Evolutionary conservation across 2,113 vertebrate species (phyloP), one percentile per base, ranked within the genome.

Genomic region (Myodes glareolus): DNA sequence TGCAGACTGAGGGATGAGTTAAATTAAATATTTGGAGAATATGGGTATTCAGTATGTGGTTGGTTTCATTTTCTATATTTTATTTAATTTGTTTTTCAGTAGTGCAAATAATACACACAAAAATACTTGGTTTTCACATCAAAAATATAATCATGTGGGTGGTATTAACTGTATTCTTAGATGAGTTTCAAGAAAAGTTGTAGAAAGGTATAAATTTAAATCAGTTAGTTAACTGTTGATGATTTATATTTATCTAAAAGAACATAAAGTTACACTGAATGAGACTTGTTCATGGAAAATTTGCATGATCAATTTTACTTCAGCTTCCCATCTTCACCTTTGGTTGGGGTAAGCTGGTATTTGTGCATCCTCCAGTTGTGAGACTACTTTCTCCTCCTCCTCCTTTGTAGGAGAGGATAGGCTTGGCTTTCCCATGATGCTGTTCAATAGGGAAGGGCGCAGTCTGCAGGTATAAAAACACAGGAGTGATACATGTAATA

Each of bases 1-100:
- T 21, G 70, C 91, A 11, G 75, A 91, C 68, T 25, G 25, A 85
- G 76, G 90, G 68, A n/a, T 16, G 68, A 63, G 65, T 94, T 72
- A 76, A 68, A 90, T 91, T 55, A 80, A 92, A 58, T 92, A 94
- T 89, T 94, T 92, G 23, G 58, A 77, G 52, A 88, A 86, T 81
- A 27, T 55, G 72, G 33, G 65, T 52, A 91, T 85, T 92, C 58
- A 61, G 16, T 91, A 7, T 29, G 8, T 72, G 36, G 16, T 25
- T 82, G 45, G n/a, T 77, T 88, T 91, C 70, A 73, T 88, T 92
- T 87, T 39, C 50, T 88, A 7, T 25, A 17, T 76, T 88, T 29
- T 36, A 63, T 55, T 87, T 93, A 92, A 75, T 76, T 45, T 76
- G 12, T 63, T 52, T 85, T 97, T 88, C 52, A 77, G 3, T 31